Evolutionary conservation across 2,113 vertebrate species (phyloP).

Genomic region (Motacilla tschutschensis): DNA sequence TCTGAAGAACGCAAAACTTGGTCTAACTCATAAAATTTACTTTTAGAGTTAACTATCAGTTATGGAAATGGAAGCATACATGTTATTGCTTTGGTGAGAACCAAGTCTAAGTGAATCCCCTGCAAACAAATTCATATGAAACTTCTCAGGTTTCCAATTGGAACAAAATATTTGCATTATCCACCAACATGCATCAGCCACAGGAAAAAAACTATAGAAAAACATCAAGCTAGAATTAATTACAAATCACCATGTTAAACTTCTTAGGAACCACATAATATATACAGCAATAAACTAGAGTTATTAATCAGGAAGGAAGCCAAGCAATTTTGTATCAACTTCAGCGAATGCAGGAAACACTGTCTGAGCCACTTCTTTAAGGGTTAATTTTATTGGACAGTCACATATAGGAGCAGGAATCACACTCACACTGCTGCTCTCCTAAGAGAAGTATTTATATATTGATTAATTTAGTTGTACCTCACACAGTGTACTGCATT

Average conservation of each 20-base stretch:
- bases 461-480: neutral
- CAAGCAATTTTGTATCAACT: neutral
- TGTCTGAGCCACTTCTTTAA: rapidly evolving
- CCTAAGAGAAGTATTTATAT: neutral
- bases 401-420: neutral
- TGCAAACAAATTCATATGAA: neutral
- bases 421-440: neutral
- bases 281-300: neutral
- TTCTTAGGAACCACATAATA: neutral
- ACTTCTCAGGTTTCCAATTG: neutral
- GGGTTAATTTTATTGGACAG: neutral
- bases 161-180: neutral
- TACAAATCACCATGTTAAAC: neutral
- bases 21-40: neutral
- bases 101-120: neutral
- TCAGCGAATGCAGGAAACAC: neutral
- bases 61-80: rapidly evolving
- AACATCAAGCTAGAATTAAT: neutral
- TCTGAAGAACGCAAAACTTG: neutral
- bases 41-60: neutral
- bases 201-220: rapidly evolving
- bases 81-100: neutral
- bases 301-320: neutral
- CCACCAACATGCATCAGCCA: neutral
- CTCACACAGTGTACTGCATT: rapidly evolving